These are phyloP conservation scores for Omphaloscelis lunosa DNA, from an alignment of 2,888 invertebrate genomes.

Conservation along the genomic window DNA sequence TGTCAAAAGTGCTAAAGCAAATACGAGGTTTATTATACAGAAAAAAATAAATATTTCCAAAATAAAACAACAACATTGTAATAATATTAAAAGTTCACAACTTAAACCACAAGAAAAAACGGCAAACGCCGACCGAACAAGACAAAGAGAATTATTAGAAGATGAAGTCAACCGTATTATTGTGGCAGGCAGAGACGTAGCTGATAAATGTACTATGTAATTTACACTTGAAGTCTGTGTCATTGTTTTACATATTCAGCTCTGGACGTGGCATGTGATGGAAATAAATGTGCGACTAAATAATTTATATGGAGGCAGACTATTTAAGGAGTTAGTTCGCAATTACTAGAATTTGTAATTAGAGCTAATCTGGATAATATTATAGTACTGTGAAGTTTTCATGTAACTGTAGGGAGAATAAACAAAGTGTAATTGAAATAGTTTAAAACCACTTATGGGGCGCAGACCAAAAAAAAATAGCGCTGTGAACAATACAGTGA, in stretches of 20 bases:
- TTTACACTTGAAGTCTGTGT: conserved; percentile 84
- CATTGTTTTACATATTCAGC: conserved; percentile 70
- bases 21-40: too few species aligned
- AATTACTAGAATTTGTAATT: conserved; percentile 46
- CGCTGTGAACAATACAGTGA: too few species aligned
- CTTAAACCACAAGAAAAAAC: conserved; percentile 77
- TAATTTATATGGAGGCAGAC: conserved; percentile 54
- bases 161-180: conserved; percentile 90
- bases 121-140: conserved; percentile 82
- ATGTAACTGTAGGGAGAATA: background rate
- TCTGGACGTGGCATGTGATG: conserved; percentile 65
- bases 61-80: too few species aligned
- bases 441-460: background rate
- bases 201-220: conserved; percentile 88
- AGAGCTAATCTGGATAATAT: background rate
- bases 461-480: too few species aligned
- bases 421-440: background rate
- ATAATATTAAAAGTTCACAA: conserved; percentile 36
- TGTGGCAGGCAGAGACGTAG: conserved; percentile 82
- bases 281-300: conserved; percentile 65
- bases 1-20: too few species aligned
- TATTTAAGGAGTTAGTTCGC: conserved; percentile 45
- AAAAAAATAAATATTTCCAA: too few species aligned
- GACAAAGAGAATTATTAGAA: conserved; percentile 90
- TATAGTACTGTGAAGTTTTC: background rate